These are phyloP conservation scores for Megalurothrips usitatus DNA, from an alignment of 2,888 invertebrate species.

Conservation along the genomic window DNA sequence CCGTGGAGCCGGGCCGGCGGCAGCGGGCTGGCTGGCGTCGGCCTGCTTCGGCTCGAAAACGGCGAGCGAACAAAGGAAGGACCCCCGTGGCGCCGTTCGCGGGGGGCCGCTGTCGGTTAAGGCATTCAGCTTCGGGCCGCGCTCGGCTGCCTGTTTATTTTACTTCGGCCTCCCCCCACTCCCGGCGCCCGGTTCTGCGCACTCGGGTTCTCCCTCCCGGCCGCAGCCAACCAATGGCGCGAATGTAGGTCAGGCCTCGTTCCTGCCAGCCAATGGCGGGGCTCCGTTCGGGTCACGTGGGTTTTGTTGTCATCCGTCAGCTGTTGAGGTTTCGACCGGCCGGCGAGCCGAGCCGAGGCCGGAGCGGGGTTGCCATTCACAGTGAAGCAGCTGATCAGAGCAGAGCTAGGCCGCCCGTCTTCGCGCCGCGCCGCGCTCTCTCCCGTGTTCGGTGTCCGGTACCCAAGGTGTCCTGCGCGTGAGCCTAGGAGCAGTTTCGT, in stretches of 20 bases:
- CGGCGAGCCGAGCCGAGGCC: conserved; percentile 38
- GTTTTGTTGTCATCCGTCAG: conserved; percentile 66
- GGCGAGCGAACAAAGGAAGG: neutral
- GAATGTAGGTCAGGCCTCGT: conserved; percentile 54
- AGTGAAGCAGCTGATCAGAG: conserved; percentile 11
- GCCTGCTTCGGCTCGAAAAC: neutral
- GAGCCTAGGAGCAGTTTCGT: neutral
- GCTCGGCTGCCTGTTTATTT: conserved; percentile 8
- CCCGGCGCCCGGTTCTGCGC: conserved; percentile 6
- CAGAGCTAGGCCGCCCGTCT: conserved; percentile 34
- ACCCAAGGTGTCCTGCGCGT: conserved; percentile 11
- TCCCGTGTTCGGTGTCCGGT: conserved; percentile 42
- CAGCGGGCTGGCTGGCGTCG: neutral
- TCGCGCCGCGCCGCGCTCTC: conserved; percentile 24
- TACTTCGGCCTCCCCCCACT: neutral
- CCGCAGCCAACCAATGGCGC: conserved; percentile 47
- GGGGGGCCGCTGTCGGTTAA: neutral
- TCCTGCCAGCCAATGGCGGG: conserved; percentile 47
- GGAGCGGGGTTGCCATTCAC: neutral
- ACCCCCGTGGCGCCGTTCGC: neutral
- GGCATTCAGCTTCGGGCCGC: neutral
- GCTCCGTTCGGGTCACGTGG: conserved; percentile 53
- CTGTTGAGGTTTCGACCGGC: conserved; percentile 47
- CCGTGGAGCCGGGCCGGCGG: too few relatives aligned
- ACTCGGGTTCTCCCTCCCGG: conserved; percentile 44